Percentiles rank a stretch among this genome's conserved stretches.
Evolutionary conservation across 2,888 invertebrate species (phyloP).

Genomic region (Ditula angustiorana): DNA sequence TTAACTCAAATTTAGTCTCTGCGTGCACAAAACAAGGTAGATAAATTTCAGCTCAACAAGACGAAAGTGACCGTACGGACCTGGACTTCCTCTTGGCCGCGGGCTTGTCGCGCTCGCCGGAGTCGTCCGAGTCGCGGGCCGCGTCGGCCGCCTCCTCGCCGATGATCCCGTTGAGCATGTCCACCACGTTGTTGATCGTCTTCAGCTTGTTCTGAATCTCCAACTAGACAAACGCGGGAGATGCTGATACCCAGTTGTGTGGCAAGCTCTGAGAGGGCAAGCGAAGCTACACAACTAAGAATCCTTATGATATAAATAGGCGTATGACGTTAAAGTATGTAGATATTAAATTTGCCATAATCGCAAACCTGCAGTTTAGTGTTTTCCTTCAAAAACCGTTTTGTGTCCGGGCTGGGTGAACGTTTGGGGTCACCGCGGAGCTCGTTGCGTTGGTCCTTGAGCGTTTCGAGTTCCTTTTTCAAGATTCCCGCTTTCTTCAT

Average conservation of each 20-base stretch:
- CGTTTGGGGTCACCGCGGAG: constrained; percentile 88
- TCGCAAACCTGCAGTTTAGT: constrained; percentile 91
- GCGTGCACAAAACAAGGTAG: constrained; percentile 20
- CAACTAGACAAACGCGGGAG: constrained; percentile 79
- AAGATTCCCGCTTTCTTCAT: constrained; percentile 90
- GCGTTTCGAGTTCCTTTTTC: constrained; percentile 91
- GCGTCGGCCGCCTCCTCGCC: constrained; percentile 87
- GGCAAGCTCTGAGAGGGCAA: constrained; percentile 46
- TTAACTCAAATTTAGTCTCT: constrained; percentile 35
- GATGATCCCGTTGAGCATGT: constrained; percentile 94
- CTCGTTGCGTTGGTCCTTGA: constrained; percentile 92
- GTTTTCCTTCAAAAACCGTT: constrained; percentile 92
- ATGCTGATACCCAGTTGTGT: constrained; percentile 48
- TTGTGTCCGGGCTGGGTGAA: constrained; percentile 91
- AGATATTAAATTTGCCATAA: not conserved
- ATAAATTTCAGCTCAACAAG: constrained; percentile 28
- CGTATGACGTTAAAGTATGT: not conserved
- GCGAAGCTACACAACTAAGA: constrained; percentile 50
- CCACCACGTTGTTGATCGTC: constrained; percentile 94
- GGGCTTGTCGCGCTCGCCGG: constrained; percentile 52
- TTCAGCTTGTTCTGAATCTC: constrained; percentile 92
- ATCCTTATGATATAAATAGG: constrained; percentile 22
- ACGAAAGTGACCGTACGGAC: constrained; percentile 54
- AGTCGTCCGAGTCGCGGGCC: constrained; percentile 55
- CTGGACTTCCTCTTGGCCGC: constrained; percentile 74